Evolutionary conservation across 2,888 invertebrate species (phyloP).

Genomic region (Romanomermis culicivorax): DNA sequence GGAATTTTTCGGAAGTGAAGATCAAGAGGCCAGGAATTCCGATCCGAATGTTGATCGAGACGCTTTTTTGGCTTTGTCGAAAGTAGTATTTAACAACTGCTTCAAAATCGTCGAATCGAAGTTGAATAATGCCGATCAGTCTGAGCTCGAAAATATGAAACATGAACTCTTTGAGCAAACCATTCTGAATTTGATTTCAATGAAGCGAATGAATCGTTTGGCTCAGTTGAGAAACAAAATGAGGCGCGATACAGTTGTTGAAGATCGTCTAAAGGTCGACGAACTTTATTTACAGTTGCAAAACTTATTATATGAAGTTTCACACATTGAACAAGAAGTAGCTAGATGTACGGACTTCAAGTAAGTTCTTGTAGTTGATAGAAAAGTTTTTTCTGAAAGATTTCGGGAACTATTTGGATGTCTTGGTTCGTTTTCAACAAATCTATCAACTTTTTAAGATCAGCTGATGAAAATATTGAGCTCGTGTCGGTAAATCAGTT

Average conservation of each 20-base stretch:
- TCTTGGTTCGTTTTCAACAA: neutral
- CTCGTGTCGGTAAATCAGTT: constrained; percentile 63
- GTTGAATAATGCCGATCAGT: neutral
- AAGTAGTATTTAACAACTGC: neutral
- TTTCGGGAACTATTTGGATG: neutral
- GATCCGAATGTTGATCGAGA: too few relatives aligned
- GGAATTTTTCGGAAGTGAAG: neutral
- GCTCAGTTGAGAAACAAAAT: constrained; percentile 67
- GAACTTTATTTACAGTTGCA: constrained; percentile 69
- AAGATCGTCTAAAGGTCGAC: constrained; percentile 68
- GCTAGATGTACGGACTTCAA: constrained; percentile 79
- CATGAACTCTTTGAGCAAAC: neutral
- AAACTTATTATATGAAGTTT: constrained; percentile 76
- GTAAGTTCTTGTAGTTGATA: constrained; percentile 31
- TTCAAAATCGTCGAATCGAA: neutral
- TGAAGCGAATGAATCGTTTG: constrained; percentile 46
- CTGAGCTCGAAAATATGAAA: neutral
- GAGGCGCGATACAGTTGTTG: constrained; percentile 54
- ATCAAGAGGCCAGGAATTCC: neutral
- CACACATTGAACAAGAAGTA: constrained; percentile 81
- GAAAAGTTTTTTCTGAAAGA: neutral
- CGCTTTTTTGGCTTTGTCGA: too few relatives aligned
- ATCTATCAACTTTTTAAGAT: constrained; percentile 35
- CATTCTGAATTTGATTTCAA: constrained; percentile 12
- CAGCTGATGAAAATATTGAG: constrained; percentile 77